Evolutionary conservation across 2,888 invertebrate genomes (phyloP).

Genomic region (Drosophila engyochracea): DNA sequence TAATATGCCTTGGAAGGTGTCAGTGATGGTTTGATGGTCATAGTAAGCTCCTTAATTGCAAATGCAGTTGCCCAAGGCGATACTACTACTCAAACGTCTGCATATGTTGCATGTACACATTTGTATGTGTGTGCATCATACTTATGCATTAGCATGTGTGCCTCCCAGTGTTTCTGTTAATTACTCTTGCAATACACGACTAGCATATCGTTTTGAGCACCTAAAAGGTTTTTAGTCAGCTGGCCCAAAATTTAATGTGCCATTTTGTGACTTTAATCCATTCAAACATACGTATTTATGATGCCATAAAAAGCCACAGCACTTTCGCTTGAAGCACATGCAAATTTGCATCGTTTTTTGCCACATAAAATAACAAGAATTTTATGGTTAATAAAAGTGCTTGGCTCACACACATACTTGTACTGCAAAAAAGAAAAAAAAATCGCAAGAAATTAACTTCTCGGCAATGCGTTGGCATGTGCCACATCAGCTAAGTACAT

Average conservation of each 20-base stretch:
- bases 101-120: background rate
- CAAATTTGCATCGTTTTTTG: slow-evolving; percentile 76
- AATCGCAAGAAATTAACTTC: slow-evolving; percentile 65
- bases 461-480: slow-evolving; percentile 66
- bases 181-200: slow-evolving; percentile 45
- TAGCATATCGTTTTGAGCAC: slow-evolving; percentile 27
- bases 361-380: slow-evolving; percentile 76
- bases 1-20: slow-evolving; percentile 49
- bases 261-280: slow-evolving; percentile 53
- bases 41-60: slow-evolving; percentile 74
- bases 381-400: slow-evolving; percentile 74
- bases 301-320: slow-evolving; percentile 52
- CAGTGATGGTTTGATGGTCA: slow-evolving; percentile 46
- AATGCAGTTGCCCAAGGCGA: slow-evolving; percentile 59
- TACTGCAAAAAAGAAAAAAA: slow-evolving; percentile 16
- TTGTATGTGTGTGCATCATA: background rate
- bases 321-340: slow-evolving; percentile 59
- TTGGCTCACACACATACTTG: slow-evolving; percentile 29
- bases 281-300: slow-evolving; percentile 63
- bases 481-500: slow-evolving; percentile 31
- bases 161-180: slow-evolving; percentile 36
- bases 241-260: slow-evolving; percentile 51
- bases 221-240: slow-evolving; percentile 47
- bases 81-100: background rate
- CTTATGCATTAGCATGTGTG: slow-evolving; percentile 43